Evolutionary conservation across 30 jellyfish, hydroid and myxozoan species (phyloP), one percentile per base, ranked within the genome.

Genomic region (Aurelia sp.): DNA sequence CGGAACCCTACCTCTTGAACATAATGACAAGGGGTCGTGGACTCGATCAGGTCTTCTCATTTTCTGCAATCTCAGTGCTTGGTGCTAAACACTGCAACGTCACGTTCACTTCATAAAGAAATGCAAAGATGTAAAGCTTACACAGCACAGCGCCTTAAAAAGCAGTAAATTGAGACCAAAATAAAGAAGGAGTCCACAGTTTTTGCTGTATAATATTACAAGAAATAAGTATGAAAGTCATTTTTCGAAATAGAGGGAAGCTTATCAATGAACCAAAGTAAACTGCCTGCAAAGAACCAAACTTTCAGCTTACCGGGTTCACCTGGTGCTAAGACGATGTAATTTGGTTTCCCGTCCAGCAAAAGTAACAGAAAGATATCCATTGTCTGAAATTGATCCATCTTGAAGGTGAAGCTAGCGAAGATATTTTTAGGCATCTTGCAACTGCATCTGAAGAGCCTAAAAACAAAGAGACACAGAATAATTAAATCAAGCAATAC

Each of bases 361-460:
- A 81, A 40, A 24, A 92, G 53, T 66, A 87, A 65, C 41, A 92
- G 60, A 67, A 31, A 88, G 24, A 81, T 72, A 10, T 88, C 90
- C 13, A 92, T 40, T 9, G 44, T 21, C 19, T 24, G 82, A 4
- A 51, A 17, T 13, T 58, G 71, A 18, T 51, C 57, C 31, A 84
- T 27, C 78, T 86, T 92, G 86, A 78, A 87, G 16, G 97, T 81
- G 31, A 60, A 76, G n/a, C 92, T 75, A n/a, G 74, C 88, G 8
- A 88, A 13, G 75, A 80, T 38, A 12, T 63, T 65, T 1, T 76
- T 60, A 13, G 76, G 68, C 63, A 88, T 80, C 53, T 80, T 53
- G 33, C 90, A 62, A 21, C 77, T 85, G n/a, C 97, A 79, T 67
- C 82, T 82, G 76, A 87, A 92, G 51, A 88, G 81, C 64, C 98